A percentile compares a stretch with the other conserved stretches of the same genome.
Conservation (phyloP, 2,797 vertebrate species). For the Poeciliopsis presidionis region DNA sequence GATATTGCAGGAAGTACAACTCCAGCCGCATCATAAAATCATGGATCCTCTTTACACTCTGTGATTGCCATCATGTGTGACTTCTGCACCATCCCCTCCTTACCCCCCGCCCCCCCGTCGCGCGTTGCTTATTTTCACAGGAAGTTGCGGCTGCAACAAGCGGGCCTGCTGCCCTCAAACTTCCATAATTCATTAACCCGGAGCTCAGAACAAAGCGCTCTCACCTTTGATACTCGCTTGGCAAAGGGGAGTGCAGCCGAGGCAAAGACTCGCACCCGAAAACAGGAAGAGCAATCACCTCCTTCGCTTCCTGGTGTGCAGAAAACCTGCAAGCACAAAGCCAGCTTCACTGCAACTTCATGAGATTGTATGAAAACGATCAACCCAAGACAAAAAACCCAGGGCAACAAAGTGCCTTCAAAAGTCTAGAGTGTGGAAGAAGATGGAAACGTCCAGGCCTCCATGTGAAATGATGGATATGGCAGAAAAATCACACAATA, state of each 20-base stretch:
- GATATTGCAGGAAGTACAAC: conserved; percentile 11
- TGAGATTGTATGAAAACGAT: neutral
- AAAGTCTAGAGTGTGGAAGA: neutral
- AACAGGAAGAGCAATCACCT: conserved; percentile 80
- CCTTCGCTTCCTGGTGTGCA: conserved; percentile 66
- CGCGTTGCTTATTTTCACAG: conserved; percentile 19
- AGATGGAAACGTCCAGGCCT: no score
- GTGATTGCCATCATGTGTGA: neutral
- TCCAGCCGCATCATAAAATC: conserved; percentile 5
- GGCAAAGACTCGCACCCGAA: conserved; percentile 57
- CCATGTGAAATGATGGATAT: no score
- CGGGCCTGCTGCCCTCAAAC: neutral
- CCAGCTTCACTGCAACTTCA: neutral
- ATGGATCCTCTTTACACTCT: conserved; percentile 6
- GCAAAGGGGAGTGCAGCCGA: conserved; percentile 34
- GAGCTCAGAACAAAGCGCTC: conserved; percentile 18
- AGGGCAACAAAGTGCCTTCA: neutral
- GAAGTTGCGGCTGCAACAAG: conserved; percentile 20
- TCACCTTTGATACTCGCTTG: conserved; percentile 64
- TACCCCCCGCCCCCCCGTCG: neutral
- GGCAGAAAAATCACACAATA: no score
- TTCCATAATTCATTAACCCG: conserved; percentile 45
- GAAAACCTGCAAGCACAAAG: conserved; percentile 15
- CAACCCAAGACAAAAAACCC: neutral
- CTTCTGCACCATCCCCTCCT: conserved; percentile 1